Evolutionary conservation across 2,113 vertebrate species (phyloP).

Genomic region (Lonchura striata): DNA sequence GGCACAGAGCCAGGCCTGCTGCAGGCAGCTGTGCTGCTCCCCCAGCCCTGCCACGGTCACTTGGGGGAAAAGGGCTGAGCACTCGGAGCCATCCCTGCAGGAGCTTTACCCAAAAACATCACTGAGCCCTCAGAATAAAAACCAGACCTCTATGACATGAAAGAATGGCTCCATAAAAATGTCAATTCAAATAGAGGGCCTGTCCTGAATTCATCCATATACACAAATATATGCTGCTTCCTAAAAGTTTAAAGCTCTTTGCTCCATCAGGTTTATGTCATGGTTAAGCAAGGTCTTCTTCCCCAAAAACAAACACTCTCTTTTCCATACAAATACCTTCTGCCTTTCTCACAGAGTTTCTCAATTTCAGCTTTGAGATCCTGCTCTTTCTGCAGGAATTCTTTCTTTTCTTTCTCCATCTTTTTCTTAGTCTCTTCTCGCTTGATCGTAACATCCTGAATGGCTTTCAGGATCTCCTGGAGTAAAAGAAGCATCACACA

Average conservation of each 20-base stretch:
- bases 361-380: slow-evolving; percentile 82
- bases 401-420: slow-evolving; percentile 85
- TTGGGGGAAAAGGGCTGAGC: neutral
- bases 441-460: slow-evolving; percentile 79
- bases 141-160: rapidly evolving
- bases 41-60: neutral
- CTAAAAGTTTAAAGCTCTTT: neutral
- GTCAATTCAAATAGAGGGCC: neutral
- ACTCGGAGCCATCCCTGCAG: neutral
- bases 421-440: slow-evolving; percentile 83
- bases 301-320: rapidly evolving
- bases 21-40: neutral
- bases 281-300: rapidly evolving
- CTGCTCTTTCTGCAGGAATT: slow-evolving; percentile 81
- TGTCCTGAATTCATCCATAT: too few relatives aligned
- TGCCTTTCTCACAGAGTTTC: slow-evolving; percentile 78
- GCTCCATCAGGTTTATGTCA: rapidly evolving
- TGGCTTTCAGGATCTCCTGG: slow-evolving; percentile 73
- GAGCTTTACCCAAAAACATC: neutral
- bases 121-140: rapidly evolving
- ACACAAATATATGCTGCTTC: rapidly evolving
- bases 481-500: neutral
- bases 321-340: slow-evolving; percentile 59
- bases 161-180: rapidly evolving
- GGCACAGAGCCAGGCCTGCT: neutral